Percentiles rank a stretch among this genome's conserved stretches.
Conservation (phyloP, 2,888 invertebrate genomes). For the Scaptomyza cyrtandrae region DNA sequence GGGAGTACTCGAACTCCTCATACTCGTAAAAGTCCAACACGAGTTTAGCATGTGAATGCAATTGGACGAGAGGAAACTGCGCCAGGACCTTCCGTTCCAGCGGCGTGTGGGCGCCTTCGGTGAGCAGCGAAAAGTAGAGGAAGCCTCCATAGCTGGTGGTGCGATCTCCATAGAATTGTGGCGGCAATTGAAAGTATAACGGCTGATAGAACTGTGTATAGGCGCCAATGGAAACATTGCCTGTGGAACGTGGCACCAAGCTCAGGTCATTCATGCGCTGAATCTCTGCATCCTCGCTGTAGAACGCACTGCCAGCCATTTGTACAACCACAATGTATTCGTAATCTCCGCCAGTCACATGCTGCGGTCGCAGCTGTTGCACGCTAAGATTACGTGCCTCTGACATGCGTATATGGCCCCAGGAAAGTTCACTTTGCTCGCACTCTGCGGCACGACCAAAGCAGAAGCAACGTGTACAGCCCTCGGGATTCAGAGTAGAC, state of each 20-base stretch:
- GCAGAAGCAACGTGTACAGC: conserved; percentile 98
- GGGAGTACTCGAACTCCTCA: conserved; percentile 82
- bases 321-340: conserved; percentile 84
- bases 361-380: conserved; percentile 79
- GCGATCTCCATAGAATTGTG: conserved; percentile 93
- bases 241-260: conserved; percentile 87
- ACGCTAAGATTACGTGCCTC: conserved; percentile 85
- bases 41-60: conserved; percentile 90
- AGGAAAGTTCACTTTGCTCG: conserved; percentile 91
- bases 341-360: conserved; percentile 79
- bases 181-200: conserved; percentile 87
- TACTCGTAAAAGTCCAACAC: conserved; percentile 90
- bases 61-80: conserved; percentile 91
- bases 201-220: conserved; percentile 82
- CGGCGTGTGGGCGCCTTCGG: conserved; percentile 87
- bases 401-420: conserved; percentile 91
- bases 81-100: conserved; percentile 86
- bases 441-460: conserved; percentile 94
- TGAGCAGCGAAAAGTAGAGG: conserved; percentile 90
- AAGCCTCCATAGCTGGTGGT: conserved; percentile 96
- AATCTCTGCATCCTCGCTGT: conserved; percentile 85
- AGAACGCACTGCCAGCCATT: conserved; percentile 79
- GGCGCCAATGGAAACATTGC: conserved; percentile 84
- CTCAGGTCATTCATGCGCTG: conserved; percentile 87
- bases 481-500: conserved; percentile 90